These are phyloP conservation scores for Rachycentron canadum DNA, from an alignment of 2,797 vertebrate species.

Conservation along the genomic window DNA sequence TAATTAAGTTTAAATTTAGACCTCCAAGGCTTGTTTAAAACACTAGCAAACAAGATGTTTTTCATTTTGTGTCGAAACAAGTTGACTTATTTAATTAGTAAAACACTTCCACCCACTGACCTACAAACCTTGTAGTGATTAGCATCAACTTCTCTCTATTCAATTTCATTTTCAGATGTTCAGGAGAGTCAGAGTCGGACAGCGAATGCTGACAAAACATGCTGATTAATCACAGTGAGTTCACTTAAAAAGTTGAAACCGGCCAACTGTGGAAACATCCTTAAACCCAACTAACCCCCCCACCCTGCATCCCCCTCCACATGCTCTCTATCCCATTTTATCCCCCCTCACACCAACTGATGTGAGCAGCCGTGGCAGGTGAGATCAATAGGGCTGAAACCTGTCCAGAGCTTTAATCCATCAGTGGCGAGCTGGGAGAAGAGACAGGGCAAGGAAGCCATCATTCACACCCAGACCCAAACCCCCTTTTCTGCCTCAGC, in stretches of 20 bases:
- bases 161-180: conserved; percentile 5
- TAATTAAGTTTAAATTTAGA: conserved; percentile 43
- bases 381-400: conserved; percentile 82
- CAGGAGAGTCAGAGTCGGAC: not conserved
- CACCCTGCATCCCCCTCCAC: too few relatives aligned
- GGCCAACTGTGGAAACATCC: conserved; percentile 36
- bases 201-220: conserved; percentile 16
- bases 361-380: conserved; percentile 77
- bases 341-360: conserved; percentile 52
- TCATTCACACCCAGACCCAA: conserved; percentile 58
- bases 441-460: conserved; percentile 74
- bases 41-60: conserved; percentile 42
- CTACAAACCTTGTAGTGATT: conserved; percentile 29
- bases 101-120: conserved; percentile 31
- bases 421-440: conserved; percentile 71
- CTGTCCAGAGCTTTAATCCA: conserved; percentile 81
- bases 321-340: conserved; percentile 30
- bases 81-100: conserved; percentile 43
- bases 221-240: conserved; percentile 31
- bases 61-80: conserved; percentile 30
- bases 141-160: conserved; percentile 21
- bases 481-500: conserved; percentile 29
- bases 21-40: conserved; percentile 30
- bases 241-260: conserved; percentile 31
- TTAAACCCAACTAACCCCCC: not conserved